These are phyloP conservation scores for Puffinus mauretanicus DNA, from an alignment of 2,113 vertebrate species.

Conservation along the genomic window DNA sequence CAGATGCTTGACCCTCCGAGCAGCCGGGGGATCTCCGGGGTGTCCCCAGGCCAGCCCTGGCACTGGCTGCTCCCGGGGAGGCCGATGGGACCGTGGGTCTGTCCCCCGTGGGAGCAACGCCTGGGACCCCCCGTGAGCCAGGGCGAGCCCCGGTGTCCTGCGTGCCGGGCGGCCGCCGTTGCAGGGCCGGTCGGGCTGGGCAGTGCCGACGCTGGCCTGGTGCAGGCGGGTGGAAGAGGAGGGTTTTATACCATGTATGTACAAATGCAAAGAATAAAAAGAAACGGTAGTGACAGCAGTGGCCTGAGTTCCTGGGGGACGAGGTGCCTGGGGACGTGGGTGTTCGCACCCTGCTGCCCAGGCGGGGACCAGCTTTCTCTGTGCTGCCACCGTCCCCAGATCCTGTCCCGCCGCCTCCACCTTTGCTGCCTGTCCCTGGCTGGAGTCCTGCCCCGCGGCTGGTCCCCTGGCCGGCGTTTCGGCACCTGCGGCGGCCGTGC, in stretches of 20 bases:
- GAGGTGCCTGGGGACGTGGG: accelerated
- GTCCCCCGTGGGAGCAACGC: neutral
- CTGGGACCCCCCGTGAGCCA: accelerated
- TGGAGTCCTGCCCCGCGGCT: neutral
- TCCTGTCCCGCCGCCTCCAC: neutral
- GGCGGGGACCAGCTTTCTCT: neutral
- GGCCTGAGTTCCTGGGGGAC: neutral
- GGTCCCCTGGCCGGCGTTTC: neutral
- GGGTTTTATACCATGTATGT: constrained; percentile 43
- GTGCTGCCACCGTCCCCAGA: accelerated
- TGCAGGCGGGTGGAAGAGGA: neutral
- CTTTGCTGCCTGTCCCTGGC: neutral
- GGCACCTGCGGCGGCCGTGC: neutral
- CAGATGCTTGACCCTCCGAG: neutral
- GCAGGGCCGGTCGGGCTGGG: neutral
- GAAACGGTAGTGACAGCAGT: constrained; percentile 7
- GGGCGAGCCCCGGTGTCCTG: accelerated
- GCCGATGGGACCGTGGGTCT: neutral
- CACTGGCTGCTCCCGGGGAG: neutral
- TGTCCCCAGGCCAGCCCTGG: neutral
- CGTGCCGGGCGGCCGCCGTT: accelerated
- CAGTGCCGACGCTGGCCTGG: neutral
- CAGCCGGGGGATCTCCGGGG: accelerated
- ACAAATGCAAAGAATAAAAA: constrained; percentile 58
- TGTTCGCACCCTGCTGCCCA: neutral